phyloP scores from a whole-genome alignment of 2,113 vertebrate genomes.

The Clarias macrocephalus region DNA sequence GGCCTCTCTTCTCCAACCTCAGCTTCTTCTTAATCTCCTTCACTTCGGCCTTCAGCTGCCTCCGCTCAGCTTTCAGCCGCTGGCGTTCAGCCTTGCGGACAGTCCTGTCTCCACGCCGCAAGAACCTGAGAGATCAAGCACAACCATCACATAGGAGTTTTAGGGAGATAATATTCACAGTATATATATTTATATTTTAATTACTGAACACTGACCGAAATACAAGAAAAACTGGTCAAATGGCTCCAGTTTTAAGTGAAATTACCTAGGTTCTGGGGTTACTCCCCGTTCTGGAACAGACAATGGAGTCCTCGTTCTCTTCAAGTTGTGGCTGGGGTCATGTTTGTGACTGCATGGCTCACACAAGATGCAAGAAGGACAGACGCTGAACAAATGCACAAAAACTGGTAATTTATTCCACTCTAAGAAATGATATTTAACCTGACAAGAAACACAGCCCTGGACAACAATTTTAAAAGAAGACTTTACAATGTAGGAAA shows the following conservation, averaged over 20 bases:
- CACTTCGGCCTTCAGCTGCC: slow-evolving; percentile 92
- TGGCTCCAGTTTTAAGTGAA: no score
- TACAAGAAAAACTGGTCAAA: no score
- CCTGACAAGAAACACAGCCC: neutral
- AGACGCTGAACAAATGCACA: slow-evolving; percentile 74
- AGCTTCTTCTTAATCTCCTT: slow-evolving; percentile 97
- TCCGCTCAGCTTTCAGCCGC: slow-evolving; percentile 91
- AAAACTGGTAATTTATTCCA: neutral
- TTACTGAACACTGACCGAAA: neutral
- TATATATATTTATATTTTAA: neutral
- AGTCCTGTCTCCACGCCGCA: slow-evolving; percentile 91
- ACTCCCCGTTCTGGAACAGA: slow-evolving; percentile 76
- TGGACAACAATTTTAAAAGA: neutral
- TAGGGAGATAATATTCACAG: neutral
- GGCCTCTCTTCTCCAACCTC: slow-evolving; percentile 89
- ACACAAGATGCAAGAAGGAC: slow-evolving; percentile 88
- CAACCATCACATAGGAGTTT: neutral
- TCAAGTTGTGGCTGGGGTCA: slow-evolving; percentile 83
- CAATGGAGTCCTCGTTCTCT: slow-evolving; percentile 88
- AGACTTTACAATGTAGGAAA: neutral
- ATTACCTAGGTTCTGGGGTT: slow-evolving; percentile 76
- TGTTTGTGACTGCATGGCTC: slow-evolving; percentile 86
- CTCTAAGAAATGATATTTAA: neutral
- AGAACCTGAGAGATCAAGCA: slow-evolving; percentile 76
- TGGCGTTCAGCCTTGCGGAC: slow-evolving; percentile 95